phyloP scores from a whole-genome alignment of 2,797 vertebrate species.

The Buceros bicornis region DNA sequence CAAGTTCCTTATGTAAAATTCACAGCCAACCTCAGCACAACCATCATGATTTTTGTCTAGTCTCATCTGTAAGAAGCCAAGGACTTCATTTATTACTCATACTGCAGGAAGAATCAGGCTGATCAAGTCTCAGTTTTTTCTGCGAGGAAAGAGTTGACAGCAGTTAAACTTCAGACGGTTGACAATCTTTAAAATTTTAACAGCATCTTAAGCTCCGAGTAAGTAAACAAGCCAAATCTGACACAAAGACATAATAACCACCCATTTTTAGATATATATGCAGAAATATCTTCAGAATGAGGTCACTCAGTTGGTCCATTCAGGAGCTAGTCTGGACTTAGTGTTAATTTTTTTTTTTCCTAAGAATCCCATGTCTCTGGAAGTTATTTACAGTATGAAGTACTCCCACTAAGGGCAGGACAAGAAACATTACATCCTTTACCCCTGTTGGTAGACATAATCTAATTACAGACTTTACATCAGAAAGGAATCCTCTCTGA shows the following conservation, averaged over 20 bases:
- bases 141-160: not conserved
- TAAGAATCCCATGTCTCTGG: not conserved
- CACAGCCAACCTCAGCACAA: not conserved
- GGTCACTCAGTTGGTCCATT: not conserved
- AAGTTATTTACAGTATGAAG: not conserved
- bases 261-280: not conserved
- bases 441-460: constrained; percentile 46
- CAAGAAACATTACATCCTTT: constrained; percentile 40
- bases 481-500: constrained; percentile 56
- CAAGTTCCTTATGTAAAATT: not conserved
- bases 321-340: not conserved
- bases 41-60: not conserved
- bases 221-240: constrained; percentile 12
- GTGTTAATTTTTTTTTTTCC: not conserved
- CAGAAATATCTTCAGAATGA: not conserved
- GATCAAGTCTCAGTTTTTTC: not conserved
- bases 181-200: constrained; percentile 12
- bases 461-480: constrained; percentile 65
- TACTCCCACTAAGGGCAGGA: not conserved
- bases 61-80: not conserved
- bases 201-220: not conserved
- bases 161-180: not conserved
- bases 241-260: not conserved
- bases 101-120: not conserved
- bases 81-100: not conserved